These are phyloP conservation scores for Anthophora plumipes DNA, from an alignment of 2,888 invertebrate genomes.

Conservation along the genomic window DNA sequence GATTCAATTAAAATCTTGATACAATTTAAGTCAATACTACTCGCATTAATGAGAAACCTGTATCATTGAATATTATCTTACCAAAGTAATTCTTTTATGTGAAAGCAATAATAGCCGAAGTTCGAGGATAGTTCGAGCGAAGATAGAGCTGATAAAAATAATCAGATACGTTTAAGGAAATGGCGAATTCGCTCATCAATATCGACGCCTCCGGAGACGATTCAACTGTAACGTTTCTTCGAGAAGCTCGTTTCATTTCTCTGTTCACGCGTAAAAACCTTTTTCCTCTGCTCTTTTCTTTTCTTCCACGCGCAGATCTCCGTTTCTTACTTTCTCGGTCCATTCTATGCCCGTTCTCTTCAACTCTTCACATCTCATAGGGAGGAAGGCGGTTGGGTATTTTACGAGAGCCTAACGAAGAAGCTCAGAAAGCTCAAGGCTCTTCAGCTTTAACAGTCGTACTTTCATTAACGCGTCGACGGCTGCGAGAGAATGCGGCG, in stretches of 20 bases:
- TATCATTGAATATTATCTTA: constrained; percentile 21
- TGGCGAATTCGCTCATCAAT: constrained; percentile 61
- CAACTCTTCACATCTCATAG: constrained; percentile 68
- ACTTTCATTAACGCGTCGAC: constrained; percentile 80
- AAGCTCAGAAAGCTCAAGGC: constrained; percentile 73
- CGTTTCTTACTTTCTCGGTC: constrained; percentile 64
- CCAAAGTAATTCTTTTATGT: neutral
- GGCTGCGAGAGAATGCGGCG: constrained; percentile 53
- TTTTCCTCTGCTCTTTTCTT: constrained; percentile 39
- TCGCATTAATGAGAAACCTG: neutral
- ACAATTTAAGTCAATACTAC: neutral
- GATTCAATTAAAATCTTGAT: neutral
- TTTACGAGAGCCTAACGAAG: constrained; percentile 70
- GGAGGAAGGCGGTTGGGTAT: no score
- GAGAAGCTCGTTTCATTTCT: constrained; percentile 75
- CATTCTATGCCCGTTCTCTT: constrained; percentile 58
- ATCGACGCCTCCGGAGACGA: constrained; percentile 66
- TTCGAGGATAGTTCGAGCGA: neutral
- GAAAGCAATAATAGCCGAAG: neutral
- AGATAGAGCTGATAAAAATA: constrained; percentile 71
- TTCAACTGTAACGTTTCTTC: constrained; percentile 75
- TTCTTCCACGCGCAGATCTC: constrained; percentile 33
- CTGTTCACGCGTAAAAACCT: constrained; percentile 74
- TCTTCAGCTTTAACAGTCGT: constrained; percentile 80
- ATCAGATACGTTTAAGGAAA: constrained; percentile 78